Percentiles rank a stretch among this genome's conserved stretches.
These are phyloP conservation scores for Speoplatyrhinus poulsoni DNA, from an alignment of 2,113 vertebrate genomes.

Conservation along the genomic window DNA sequence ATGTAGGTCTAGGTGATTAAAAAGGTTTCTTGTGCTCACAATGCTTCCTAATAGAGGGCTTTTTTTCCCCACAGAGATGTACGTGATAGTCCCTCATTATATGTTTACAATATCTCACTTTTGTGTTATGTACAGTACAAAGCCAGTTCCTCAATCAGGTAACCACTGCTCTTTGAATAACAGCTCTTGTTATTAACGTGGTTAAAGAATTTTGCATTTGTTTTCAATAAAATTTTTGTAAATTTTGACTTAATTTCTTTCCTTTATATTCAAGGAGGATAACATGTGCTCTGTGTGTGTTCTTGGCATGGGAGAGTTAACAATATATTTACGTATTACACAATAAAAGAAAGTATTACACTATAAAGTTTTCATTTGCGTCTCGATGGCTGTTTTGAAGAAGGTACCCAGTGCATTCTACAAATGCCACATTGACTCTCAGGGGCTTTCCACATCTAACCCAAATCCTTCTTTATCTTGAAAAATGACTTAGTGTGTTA, in stretches of 20 bases:
- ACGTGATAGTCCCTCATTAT: conserved; percentile 10
- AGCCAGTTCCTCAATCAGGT: neutral
- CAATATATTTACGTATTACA: neutral
- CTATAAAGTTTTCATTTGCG: neutral
- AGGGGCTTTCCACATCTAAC: conserved; percentile 64
- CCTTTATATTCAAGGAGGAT: too few species aligned
- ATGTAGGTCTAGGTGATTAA: conserved; percentile 81
- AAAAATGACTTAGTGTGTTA: conserved; percentile 66
- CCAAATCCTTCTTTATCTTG: conserved; percentile 72
- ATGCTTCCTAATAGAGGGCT: conserved; percentile 49
- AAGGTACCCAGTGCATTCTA: conserved; percentile 43
- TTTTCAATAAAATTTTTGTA: neutral
- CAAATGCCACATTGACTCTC: conserved; percentile 73
- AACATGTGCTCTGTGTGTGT: too few species aligned
- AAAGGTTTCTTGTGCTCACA: conserved; percentile 54
- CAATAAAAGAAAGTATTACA: neutral
- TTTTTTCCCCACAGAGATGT: conserved; percentile 27
- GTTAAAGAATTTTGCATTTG: neutral
- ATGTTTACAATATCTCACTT: neutral
- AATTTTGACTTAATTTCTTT: neutral
- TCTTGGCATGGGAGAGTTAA: neutral
- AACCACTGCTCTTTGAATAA: neutral
- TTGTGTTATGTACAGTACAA: neutral
- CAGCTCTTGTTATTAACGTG: neutral
- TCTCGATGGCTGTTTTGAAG: conserved; percentile 24